These are phyloP conservation scores for Noctua janthe DNA, from an alignment of 2,888 invertebrate genomes.

Conservation along the genomic window DNA sequence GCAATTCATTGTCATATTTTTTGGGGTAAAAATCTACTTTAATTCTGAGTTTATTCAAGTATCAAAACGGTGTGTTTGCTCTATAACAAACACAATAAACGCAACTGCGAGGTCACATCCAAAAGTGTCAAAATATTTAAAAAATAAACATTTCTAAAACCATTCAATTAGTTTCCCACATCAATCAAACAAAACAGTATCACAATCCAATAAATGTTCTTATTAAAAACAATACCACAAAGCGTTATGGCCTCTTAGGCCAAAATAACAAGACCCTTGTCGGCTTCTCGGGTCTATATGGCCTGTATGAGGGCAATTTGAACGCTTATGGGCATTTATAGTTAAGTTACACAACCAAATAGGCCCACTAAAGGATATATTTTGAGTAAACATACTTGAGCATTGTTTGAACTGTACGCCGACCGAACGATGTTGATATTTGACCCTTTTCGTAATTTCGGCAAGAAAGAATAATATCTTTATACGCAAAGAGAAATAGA, in stretches of 20 bases:
- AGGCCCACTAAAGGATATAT: slow-evolving; percentile 82
- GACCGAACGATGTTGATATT: slow-evolving; percentile 78
- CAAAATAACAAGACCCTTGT: slow-evolving; percentile 78
- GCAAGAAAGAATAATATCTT: slow-evolving; percentile 33
- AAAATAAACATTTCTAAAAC: slow-evolving; percentile 9
- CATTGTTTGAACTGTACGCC: slow-evolving; percentile 76
- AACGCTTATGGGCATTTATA: slow-evolving; percentile 81
- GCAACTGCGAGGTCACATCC: background rate
- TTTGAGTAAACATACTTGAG: slow-evolving; percentile 88
- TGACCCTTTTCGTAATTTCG: slow-evolving; percentile 43
- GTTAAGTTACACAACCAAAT: slow-evolving; percentile 77
- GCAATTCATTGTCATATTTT: slow-evolving; percentile 44
- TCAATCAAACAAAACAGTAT: slow-evolving; percentile 81
- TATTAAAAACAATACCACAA: slow-evolving; percentile 84
- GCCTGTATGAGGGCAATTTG: slow-evolving; percentile 80
- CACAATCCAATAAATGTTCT: slow-evolving; percentile 80
- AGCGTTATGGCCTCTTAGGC: slow-evolving; percentile 69
- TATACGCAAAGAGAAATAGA: slow-evolving; percentile 9
- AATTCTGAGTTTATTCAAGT: background rate
- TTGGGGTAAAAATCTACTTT: slow-evolving; percentile 6
- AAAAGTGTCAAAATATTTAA: slow-evolving; percentile 5
- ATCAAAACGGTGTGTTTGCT: background rate
- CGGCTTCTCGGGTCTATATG: slow-evolving; percentile 70
- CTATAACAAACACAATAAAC: background rate
- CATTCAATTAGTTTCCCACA: slow-evolving; percentile 77